Conservation (phyloP, 2,797 vertebrate species). For the Tamandua tetradactyla region DNA sequence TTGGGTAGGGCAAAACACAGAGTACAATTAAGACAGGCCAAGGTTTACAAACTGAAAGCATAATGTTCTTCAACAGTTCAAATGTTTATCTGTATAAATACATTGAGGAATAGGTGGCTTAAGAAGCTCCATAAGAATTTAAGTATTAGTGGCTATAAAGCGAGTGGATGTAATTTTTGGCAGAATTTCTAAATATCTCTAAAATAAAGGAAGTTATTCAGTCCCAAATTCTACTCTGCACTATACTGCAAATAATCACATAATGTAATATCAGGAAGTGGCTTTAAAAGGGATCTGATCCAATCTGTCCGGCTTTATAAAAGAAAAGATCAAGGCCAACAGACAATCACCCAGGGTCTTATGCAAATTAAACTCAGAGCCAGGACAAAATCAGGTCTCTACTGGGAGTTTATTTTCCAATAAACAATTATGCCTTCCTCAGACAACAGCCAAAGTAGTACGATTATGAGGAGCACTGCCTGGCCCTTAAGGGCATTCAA, state of each 20-base stretch:
- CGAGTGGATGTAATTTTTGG: constrained; percentile 28
- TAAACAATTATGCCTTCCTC: neutral
- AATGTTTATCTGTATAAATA: constrained; percentile 32
- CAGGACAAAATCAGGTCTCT: constrained; percentile 14
- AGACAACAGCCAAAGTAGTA: neutral
- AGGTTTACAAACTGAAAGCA: constrained; percentile 16
- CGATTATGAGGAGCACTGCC: neutral
- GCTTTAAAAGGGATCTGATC: constrained; percentile 6
- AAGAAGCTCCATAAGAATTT: constrained; percentile 37
- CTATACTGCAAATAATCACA: neutral
- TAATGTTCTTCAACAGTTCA: constrained; percentile 8
- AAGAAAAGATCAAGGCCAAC: constrained; percentile 16
- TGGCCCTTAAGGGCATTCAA: neutral
- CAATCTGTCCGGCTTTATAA: constrained; percentile 7
- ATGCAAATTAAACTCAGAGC: neutral
- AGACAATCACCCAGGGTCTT: neutral
- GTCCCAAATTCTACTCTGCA: neutral
- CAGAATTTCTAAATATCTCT: constrained; percentile 43
- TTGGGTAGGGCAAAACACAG: neutral
- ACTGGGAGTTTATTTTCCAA: neutral
- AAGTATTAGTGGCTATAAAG: neutral
- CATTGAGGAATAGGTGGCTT: neutral
- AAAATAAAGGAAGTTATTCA: neutral
- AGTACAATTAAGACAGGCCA: neutral
- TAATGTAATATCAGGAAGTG: neutral